Percentiles rank a stretch among this genome's conserved stretches.
These are phyloP conservation scores for Heterodera schachtii DNA, from an alignment of 1,140 invertebrate genomes.

Conservation along the genomic window DNA sequence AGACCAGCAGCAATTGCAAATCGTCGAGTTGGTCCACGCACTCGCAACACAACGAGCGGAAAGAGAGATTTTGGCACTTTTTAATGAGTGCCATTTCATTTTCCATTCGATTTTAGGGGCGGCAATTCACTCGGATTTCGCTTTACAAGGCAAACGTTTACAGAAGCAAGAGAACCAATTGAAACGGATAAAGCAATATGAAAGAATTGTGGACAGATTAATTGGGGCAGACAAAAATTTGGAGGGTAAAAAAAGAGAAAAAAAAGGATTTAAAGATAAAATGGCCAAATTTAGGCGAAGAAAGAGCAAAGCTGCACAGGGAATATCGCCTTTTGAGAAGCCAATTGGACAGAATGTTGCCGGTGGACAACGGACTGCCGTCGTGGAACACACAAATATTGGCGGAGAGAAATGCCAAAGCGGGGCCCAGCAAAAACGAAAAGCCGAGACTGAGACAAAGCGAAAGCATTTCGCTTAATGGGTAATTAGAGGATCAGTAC, in stretches of 20 bases:
- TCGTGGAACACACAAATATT: slow-evolving; percentile 61
- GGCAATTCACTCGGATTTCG: slow-evolving; percentile 53
- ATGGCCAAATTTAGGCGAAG: slow-evolving; percentile 50
- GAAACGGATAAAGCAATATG: slow-evolving; percentile 58
- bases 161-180: slow-evolving; percentile 60
- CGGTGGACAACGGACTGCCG: slow-evolving; percentile 38
- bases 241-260: slow-evolving; percentile 14
- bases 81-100: not conserved
- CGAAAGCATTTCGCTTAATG: not conserved
- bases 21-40: slow-evolving; percentile 56
- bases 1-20: slow-evolving; percentile 59
- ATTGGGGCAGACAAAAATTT: slow-evolving; percentile 49
- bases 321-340: slow-evolving; percentile 62
- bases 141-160: slow-evolving; percentile 54
- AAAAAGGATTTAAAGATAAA: not conserved
- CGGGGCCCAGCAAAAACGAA: not conserved
- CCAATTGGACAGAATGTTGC: slow-evolving; percentile 57
- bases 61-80: slow-evolving; percentile 46
- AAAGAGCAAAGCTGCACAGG: slow-evolving; percentile 51
- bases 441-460: not conserved
- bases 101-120: slow-evolving; percentile 50
- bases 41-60: slow-evolving; percentile 61
- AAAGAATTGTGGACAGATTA: slow-evolving; percentile 58
- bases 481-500: not conserved
- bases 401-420: slow-evolving; percentile 16